A percentile compares a stretch with the other conserved stretches of the same genome.
Evolutionary conservation across 2,888 invertebrate species (phyloP).

Genomic region (Aleiodes testaceus): DNA sequence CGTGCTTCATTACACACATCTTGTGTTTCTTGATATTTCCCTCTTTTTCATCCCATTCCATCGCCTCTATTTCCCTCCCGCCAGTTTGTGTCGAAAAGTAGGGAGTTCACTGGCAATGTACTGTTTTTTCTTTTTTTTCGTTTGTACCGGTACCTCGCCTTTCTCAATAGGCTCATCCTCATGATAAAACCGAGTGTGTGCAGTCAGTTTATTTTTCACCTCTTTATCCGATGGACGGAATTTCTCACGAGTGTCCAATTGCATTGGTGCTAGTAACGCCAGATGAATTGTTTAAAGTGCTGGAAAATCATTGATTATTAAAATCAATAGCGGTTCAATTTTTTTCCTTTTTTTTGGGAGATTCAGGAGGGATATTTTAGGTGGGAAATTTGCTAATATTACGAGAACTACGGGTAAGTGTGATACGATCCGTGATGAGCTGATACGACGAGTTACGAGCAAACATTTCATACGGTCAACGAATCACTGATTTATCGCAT

Average conservation of each 20-base stretch:
- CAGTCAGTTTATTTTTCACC: constrained; percentile 66
- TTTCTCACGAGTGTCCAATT: constrained; percentile 35
- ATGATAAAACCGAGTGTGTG: constrained; percentile 34
- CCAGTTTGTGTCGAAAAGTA: constrained; percentile 58
- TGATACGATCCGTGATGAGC: constrained; percentile 42
- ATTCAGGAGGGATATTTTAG: too few species aligned
- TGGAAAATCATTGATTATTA: neutral
- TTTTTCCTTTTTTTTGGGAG: too few species aligned
- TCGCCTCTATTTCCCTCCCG: neutral
- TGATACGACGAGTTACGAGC: constrained; percentile 44
- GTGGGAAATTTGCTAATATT: constrained; percentile 2
- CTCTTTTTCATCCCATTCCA: too few species aligned
- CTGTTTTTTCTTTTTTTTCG: neutral
- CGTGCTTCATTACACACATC: constrained; percentile 2
- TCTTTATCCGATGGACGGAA: constrained; percentile 66
- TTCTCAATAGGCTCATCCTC: constrained; percentile 59
- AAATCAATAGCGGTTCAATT: too few species aligned
- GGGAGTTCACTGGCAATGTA: constrained; percentile 65
- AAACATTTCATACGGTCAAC: constrained; percentile 40
- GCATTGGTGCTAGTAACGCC: constrained; percentile 23
- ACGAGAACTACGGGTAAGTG: constrained; percentile 35
- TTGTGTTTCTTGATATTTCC: neutral
- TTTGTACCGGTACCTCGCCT: constrained; percentile 52
- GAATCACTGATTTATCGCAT: constrained; percentile 40
- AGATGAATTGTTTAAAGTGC: neutral